Base-by-base conservation (phyloP, 2,113 vertebrate species). In the Piaya cayana region DNA sequence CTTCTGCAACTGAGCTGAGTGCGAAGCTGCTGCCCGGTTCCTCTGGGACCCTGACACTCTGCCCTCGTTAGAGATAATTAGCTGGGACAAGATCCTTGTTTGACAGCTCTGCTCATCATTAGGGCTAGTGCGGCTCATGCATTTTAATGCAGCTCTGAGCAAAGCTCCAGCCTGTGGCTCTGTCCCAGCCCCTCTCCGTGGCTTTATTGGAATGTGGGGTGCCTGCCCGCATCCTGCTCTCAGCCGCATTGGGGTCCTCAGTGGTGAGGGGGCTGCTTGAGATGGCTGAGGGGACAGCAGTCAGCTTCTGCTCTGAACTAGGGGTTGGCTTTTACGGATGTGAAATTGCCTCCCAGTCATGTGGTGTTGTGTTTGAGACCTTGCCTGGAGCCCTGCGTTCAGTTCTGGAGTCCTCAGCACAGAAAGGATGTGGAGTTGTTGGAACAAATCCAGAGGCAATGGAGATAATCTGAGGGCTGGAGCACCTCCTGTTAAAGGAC, bases 31-130 rank as follows among this genome's bases (percentile, higher is more conserved):
- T 96, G 94, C 90, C 95, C 93, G n/a, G 82, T 82, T 96, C 95
- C 90, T 94, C 8, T 1, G 94, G 93, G 94, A 93, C 76, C 56
- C 90, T 95, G 95, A 97, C 93, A 96, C 86, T 96, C 95, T 97
- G 95, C 94, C 90, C 95, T 97, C 82, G 47, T 97, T 97, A 96
- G 93, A 95, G 95, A 94, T 97, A 96, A 97, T 97, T 94, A 96
- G 92, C 96, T 92, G 88, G 94, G 95, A 95, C 82, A 88, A 90
- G 92, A 82, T 97, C 79, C 80, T 83, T 63, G 75, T 95, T 81
- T 94, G 95, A 95, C 96, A 96, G 95, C 92, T 97, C 90, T 78
- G 94, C 92, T 95, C 94, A 92, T 96, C 96, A 90, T 96, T 95
- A 95, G 72, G 80, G 56, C 93, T n/a, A 37, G 80, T 52, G 1